Percentiles rank a stretch among this genome's conserved stretches.
Evolutionary conservation across 30 jellyfish, hydroid and myxozoan genomes (phyloP).

Genomic region (Chrysaora quinquecirrha): DNA sequence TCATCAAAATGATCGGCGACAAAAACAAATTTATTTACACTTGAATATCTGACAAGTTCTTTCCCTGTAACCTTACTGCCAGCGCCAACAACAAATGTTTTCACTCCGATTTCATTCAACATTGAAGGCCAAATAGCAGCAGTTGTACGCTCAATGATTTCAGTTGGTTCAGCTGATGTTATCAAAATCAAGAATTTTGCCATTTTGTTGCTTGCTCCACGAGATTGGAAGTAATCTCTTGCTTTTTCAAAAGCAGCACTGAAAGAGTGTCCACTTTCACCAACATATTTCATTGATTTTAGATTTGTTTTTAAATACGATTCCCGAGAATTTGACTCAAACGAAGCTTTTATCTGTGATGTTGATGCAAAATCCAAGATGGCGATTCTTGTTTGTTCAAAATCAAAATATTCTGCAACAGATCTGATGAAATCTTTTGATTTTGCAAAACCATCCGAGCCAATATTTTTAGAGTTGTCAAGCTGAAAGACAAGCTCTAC

Average conservation of each 20-base stretch:
- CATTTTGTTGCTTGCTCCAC: conserved; percentile 6
- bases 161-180: conserved; percentile 61
- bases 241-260: conserved; percentile 49
- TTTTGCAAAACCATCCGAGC: conserved; percentile 78
- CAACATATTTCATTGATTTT: conserved; percentile 13
- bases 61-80: conserved; percentile 51
- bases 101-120: conserved; percentile 48
- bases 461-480: conserved; percentile 65
- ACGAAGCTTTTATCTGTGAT: conserved; percentile 34
- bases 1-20: conserved; percentile 69
- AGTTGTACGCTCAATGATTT: neutral
- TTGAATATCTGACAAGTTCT: conserved; percentile 33
- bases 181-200: conserved; percentile 63
- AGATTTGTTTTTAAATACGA: conserved; percentile 32
- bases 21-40: conserved; percentile 27
- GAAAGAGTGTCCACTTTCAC: conserved; percentile 50
- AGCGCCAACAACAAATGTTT: conserved; percentile 65
- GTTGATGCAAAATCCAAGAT: conserved; percentile 56
- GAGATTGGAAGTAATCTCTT: neutral
- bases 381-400: conserved; percentile 52
- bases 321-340: conserved; percentile 15
- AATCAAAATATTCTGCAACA: conserved; percentile 60
- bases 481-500: conserved; percentile 54
- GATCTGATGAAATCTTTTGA: conserved; percentile 62
- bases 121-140: conserved; percentile 15